Conservation (phyloP, 2,888 invertebrate species). For the Phalera bucephala region DNA sequence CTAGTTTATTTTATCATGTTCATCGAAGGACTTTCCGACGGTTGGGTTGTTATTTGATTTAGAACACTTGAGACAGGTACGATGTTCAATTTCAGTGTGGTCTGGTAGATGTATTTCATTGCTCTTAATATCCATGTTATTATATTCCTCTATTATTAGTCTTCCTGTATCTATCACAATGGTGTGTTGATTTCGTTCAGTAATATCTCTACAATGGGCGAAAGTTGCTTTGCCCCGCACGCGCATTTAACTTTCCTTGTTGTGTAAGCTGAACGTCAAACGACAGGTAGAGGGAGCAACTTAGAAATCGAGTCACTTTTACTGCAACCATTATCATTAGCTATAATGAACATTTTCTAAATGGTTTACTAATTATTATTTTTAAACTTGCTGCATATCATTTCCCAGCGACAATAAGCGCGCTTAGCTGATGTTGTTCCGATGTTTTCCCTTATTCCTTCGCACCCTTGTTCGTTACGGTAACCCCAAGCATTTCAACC, state of each 20-base stretch:
- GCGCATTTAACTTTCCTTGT: slow-evolving; percentile 80
- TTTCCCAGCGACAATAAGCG: slow-evolving; percentile 43
- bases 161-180: slow-evolving; percentile 14
- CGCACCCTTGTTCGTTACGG: slow-evolving; percentile 68
- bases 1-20: slow-evolving; percentile 76
- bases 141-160: slow-evolving; percentile 8
- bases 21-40: slow-evolving; percentile 70
- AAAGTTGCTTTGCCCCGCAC: slow-evolving; percentile 75
- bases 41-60: slow-evolving; percentile 56
- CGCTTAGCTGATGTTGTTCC: slow-evolving; percentile 59
- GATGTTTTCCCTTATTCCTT: slow-evolving; percentile 65
- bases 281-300: slow-evolving; percentile 73
- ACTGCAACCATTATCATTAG: slow-evolving; percentile 55
- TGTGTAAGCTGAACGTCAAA: slow-evolving; percentile 77
- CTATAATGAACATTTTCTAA: slow-evolving; percentile 39
- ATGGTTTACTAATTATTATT: slow-evolving; percentile 31
- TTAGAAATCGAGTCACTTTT: slow-evolving; percentile 76
- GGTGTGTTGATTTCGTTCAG: slow-evolving; percentile 39
- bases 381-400: slow-evolving; percentile 18
- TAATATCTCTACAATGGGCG: slow-evolving; percentile 68
- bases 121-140: slow-evolving; percentile 12
- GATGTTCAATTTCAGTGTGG: slow-evolving; percentile 26
- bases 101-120: slow-evolving; percentile 23
- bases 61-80: slow-evolving; percentile 48
- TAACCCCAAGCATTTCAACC: slow-evolving; percentile 63